Conservation (phyloP, 1,140 invertebrate species). For the Drosophila kepulauana region DNA sequence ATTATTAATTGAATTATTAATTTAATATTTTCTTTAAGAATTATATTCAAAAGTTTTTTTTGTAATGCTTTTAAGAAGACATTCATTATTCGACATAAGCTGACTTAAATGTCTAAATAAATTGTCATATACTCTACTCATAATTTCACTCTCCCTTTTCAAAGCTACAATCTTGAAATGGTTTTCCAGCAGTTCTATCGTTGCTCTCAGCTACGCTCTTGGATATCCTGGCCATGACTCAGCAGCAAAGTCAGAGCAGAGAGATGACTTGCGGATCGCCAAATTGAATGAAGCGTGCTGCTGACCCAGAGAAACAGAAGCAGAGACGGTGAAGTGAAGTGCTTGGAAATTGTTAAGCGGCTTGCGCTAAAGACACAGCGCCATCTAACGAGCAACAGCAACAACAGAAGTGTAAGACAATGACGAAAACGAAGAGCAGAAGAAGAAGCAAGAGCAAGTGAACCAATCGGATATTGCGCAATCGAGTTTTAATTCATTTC, state of each 20-base stretch:
- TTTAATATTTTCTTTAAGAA: too few relatives aligned
- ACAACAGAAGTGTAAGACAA: conserved; percentile 12
- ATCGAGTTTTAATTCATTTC: conserved; percentile 40
- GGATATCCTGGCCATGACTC: conserved; percentile 15
- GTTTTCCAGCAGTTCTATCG: too few relatives aligned
- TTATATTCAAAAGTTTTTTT: too few relatives aligned
- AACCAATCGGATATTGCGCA: conserved; percentile 76
- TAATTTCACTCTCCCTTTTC: too few relatives aligned
- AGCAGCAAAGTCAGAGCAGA: conserved; percentile 7
- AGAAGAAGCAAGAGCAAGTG: background rate
- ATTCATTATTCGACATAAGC: too few relatives aligned
- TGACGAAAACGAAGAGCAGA: conserved; percentile 5
- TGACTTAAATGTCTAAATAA: too few relatives aligned
- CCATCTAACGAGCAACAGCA: conserved; percentile 21
- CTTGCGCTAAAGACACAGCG: conserved; percentile 28
- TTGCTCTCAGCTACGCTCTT: too few relatives aligned
- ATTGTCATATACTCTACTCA: too few relatives aligned
- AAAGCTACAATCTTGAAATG: too few relatives aligned
- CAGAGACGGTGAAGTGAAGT: conserved; percentile 15
- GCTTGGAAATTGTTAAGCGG: conserved; percentile 52
- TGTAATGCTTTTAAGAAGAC: too few relatives aligned
- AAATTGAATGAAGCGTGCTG: conserved; percentile 28
- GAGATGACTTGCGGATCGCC: conserved; percentile 1
- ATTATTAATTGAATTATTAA: too few relatives aligned
- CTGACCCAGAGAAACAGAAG: conserved; percentile 53